phyloP scores from a whole-genome alignment of 2,797 vertebrate genomes.

The Poeciliopsis turneri region DNA sequence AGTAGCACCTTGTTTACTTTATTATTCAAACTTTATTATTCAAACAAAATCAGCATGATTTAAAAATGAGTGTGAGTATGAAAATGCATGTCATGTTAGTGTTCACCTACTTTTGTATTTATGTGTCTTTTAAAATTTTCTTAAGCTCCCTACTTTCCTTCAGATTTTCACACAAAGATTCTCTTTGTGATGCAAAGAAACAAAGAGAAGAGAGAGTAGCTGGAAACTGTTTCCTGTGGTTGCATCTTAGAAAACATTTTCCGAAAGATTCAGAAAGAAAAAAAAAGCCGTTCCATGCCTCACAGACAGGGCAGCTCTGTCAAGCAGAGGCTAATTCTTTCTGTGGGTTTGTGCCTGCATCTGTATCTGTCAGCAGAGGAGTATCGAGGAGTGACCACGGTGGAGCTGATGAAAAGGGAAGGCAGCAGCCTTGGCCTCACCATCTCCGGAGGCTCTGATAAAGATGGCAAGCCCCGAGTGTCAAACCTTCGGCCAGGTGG shows the following conservation, averaged over 20 bases:
- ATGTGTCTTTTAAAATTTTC: background rate
- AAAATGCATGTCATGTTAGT: background rate
- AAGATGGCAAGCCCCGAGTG: slow-evolving; percentile 95
- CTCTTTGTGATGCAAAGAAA: slow-evolving; percentile 36
- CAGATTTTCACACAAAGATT: slow-evolving; percentile 44
- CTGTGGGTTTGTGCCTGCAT: slow-evolving; percentile 59
- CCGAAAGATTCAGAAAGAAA: slow-evolving; percentile 22
- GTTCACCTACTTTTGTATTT: background rate
- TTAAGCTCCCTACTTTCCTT: background rate
- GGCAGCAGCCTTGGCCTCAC: slow-evolving; percentile 96
- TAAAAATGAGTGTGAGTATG: too few relatives aligned
- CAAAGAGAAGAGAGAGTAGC: slow-evolving; percentile 35
- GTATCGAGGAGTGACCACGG: slow-evolving; percentile 91
- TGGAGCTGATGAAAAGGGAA: slow-evolving; percentile 97
- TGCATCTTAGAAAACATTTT: slow-evolving; percentile 39
- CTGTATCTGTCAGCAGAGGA: slow-evolving; percentile 86
- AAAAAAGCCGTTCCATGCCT: slow-evolving; percentile 38
- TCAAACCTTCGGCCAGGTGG: slow-evolving; percentile 95
- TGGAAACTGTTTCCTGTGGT: slow-evolving; percentile 37
- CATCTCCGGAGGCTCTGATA: slow-evolving; percentile 97
- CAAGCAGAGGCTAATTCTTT: slow-evolving; percentile 57
- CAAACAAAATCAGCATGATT: background rate
- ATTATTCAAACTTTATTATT: background rate
- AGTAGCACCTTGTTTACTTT: background rate
- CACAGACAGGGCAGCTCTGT: slow-evolving; percentile 49